These are phyloP conservation scores for Acestrorhynchus altus DNA, from an alignment of 2,797 vertebrate species.

Conservation along the genomic window DNA sequence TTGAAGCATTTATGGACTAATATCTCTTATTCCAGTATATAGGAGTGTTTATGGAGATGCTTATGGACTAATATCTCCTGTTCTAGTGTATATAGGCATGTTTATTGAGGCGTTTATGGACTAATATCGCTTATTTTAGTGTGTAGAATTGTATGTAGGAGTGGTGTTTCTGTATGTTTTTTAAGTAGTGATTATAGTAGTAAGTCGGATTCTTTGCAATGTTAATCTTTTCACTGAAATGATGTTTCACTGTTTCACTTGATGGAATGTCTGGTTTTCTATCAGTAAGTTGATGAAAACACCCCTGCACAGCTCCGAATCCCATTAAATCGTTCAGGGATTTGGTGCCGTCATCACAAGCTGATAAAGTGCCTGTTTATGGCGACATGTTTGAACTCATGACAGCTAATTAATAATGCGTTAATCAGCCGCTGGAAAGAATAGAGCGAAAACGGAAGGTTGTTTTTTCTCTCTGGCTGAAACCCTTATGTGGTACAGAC, in stretches of 20 bases:
- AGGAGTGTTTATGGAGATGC: background rate
- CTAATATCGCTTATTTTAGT: background rate
- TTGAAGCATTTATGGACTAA: background rate
- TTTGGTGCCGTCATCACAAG: conserved; percentile 68
- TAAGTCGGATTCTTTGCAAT: no score
- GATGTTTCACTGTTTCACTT: conserved; percentile 33
- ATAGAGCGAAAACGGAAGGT: conserved; percentile 61
- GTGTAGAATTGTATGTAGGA: no score
- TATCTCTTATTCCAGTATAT: background rate
- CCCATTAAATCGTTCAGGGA: conserved; percentile 72
- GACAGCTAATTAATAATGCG: conserved; percentile 74
- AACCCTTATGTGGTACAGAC: background rate
- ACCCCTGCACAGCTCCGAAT: conserved; percentile 38
- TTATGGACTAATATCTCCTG: background rate
- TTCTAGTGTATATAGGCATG: background rate
- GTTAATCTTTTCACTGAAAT: conserved; percentile 4
- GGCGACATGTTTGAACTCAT: conserved; percentile 75
- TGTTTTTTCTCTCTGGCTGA: conserved; percentile 21
- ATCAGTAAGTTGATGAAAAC: conserved; percentile 51
- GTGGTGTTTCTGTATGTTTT: no score
- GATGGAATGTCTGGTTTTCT: conserved; percentile 38
- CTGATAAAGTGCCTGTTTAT: conserved; percentile 81
- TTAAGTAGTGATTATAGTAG: no score
- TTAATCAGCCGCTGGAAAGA: conserved; percentile 66
- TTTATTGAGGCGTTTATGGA: background rate